Evolutionary conservation across 92 coral and sea anemone species (phyloP).

Genomic region (Phenganax subtilis): DNA sequence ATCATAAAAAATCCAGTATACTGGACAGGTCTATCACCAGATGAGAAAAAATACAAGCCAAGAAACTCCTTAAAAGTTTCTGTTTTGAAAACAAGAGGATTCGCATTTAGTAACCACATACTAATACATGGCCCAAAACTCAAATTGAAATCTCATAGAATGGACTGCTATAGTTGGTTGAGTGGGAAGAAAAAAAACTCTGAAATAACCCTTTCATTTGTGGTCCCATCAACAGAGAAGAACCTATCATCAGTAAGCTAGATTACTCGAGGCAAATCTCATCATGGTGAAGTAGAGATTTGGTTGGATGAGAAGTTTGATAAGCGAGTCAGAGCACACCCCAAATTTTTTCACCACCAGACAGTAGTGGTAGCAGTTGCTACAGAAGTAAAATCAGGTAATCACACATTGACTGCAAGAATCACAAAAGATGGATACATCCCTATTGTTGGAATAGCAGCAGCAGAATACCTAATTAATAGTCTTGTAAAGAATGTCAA

Average conservation of each 20-base stretch:
- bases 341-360: conserved; percentile 17
- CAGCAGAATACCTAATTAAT: neutral
- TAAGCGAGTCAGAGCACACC: conserved; percentile 18
- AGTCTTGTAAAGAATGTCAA: too few species aligned
- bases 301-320: conserved; percentile 48
- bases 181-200: conserved; percentile 27
- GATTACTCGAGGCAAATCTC: conserved; percentile 35
- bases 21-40: conserved; percentile 67
- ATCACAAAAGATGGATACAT: neutral
- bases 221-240: conserved; percentile 25
- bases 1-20: conserved; percentile 47
- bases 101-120: neutral
- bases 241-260: conserved; percentile 44
- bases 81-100: conserved; percentile 30
- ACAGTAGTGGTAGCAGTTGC: conserved; percentile 3
- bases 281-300: conserved; percentile 46
- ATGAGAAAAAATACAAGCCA: conserved; percentile 24
- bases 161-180: conserved; percentile 60
- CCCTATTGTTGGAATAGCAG: conserved; percentile 2
- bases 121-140: neutral
- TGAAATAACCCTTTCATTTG: conserved; percentile 37
- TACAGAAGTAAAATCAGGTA: neutral
- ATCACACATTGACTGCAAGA: conserved; percentile 7
- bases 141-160: conserved; percentile 24
- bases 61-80: conserved; percentile 40